Evolutionary conservation across 2,888 invertebrate species (phyloP).

Genomic region (Branchellion lobata): DNA sequence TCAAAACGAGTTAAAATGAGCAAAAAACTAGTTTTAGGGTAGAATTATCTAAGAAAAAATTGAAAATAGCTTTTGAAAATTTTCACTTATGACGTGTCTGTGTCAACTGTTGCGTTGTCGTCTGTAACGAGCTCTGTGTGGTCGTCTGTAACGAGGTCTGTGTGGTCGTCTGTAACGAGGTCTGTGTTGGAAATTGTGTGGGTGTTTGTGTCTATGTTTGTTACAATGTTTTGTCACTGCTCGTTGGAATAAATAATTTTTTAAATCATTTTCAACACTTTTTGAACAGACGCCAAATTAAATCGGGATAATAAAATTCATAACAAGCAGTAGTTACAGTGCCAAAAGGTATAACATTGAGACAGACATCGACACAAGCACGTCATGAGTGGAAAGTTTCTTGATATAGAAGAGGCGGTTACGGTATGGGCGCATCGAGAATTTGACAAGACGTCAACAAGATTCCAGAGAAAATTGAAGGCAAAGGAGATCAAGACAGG

Average conservation of each 20-base stretch:
- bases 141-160: not conserved
- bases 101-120: not conserved
- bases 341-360: not conserved
- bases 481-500: conserved; percentile 45
- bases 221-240: not conserved
- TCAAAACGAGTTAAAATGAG: no score
- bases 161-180: not conserved
- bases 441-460: conserved; percentile 50
- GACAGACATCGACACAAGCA: no score
- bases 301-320: not conserved
- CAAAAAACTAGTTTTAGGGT: no score
- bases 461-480: conserved; percentile 43
- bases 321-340: not conserved
- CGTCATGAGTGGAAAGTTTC: conserved; percentile 16
- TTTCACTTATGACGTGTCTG: no score
- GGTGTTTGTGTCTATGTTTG: not conserved
- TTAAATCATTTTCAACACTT: not conserved
- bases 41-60: no score
- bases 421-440: conserved; percentile 49
- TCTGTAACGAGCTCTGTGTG: not conserved
- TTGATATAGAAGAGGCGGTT: conserved; percentile 50
- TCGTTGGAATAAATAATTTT: no score
- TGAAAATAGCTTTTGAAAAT: no score
- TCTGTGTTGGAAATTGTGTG: not conserved
- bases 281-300: not conserved